Conservation (phyloP, 2,797 vertebrate genomes). For the Podarcis siculus region DNA sequence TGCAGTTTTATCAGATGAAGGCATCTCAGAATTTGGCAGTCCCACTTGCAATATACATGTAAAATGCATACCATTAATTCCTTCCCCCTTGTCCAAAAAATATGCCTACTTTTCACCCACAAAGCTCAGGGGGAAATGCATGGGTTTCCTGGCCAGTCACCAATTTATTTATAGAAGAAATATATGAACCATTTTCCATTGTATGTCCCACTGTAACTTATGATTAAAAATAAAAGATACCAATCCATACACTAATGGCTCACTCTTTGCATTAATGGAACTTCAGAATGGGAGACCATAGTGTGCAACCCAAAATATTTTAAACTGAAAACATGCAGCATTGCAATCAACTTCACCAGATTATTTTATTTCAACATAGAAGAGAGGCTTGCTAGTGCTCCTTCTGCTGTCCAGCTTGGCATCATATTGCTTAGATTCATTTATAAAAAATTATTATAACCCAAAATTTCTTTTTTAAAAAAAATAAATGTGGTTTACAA, state of each 20-base stretch:
- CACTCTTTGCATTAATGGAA: neutral
- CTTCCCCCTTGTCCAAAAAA: too few species aligned
- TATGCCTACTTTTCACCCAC: neutral
- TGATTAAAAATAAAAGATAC: too few species aligned
- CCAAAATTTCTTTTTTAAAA: too few species aligned
- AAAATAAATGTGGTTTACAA: too few species aligned
- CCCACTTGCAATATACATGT: neutral
- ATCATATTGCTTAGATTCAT: neutral
- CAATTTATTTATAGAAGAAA: neutral
- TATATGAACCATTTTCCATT: too few species aligned
- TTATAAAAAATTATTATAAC: too few species aligned
- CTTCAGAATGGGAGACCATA: too few species aligned
- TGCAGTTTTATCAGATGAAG: neutral
- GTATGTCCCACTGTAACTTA: too few species aligned
- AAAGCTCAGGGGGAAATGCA: neutral
- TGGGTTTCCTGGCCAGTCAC: neutral
- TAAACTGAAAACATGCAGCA: too few species aligned
- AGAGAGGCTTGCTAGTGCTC: neutral
- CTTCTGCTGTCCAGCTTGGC: neutral
- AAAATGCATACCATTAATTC: too few species aligned
- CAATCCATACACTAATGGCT: neutral
- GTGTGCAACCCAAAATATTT: too few species aligned
- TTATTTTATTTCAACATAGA: neutral
- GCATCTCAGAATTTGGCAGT: neutral
- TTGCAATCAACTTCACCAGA: too few species aligned